These are phyloP conservation scores for Rhynchophorus ferrugineus DNA, from an alignment of 1,140 invertebrate species.

Conservation along the genomic window DNA sequence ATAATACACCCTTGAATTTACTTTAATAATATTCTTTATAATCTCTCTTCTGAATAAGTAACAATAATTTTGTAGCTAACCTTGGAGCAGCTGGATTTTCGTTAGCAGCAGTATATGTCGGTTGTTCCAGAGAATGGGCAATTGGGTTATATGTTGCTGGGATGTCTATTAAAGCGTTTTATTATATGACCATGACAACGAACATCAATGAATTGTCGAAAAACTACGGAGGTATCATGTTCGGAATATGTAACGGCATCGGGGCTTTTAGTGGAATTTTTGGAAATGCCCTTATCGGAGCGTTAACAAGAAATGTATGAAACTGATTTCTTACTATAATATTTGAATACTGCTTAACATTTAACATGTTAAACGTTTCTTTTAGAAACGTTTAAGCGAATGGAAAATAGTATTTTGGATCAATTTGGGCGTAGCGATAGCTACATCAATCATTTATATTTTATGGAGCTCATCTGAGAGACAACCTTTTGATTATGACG, in stretches of 20 bases:
- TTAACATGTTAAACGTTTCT: no score
- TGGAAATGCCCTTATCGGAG: conserved; percentile 1
- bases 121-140: conserved; percentile 8
- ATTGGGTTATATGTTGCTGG: not conserved
- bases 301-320: conserved; percentile 5
- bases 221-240: conserved; percentile 8
- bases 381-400: not conserved
- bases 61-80: not conserved
- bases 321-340: no score
- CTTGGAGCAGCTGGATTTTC: not conserved
- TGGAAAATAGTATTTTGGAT: not conserved
- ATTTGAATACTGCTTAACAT: no score
- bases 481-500: conserved; percentile 1
- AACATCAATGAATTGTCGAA: conserved; percentile 5
- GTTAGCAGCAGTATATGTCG: conserved; percentile 6
- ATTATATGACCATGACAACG: conserved; percentile 3
- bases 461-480: not conserved
- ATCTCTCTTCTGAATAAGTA: no score
- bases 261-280: not conserved
- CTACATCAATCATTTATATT: not conserved
- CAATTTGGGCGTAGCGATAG: not conserved
- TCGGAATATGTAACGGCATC: conserved; percentile 1
- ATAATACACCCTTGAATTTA: no score
- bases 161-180: conserved; percentile 2
- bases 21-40: no score